Base-by-base conservation (phyloP, 1,140 invertebrate species). In the Belonocnema kinseyi region DNA sequence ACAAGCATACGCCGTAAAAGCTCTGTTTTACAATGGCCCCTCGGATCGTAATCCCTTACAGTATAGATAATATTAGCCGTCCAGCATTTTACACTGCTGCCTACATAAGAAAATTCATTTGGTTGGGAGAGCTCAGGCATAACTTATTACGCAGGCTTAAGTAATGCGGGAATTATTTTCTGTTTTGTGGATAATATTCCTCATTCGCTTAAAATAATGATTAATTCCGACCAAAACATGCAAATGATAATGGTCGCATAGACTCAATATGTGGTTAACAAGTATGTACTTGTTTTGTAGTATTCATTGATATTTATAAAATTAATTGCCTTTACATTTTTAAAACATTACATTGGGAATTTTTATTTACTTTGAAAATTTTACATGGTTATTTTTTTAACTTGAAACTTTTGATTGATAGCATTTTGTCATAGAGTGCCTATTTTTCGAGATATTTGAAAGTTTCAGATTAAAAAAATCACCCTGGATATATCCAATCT, bases 101-200 rank as follows among this genome's bases (percentile, higher is more conserved):
- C 33, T 66, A 66, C 61, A 66, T 66, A 66, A 66, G 61, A 21
- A 66, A 66, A 66, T 66, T 66, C 61, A 66, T 66, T 66, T 66
- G 14, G 26, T 66, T 40, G 21, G 33, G 17, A 58, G 61, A 66
- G 61, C 61, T 66, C 61, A 66, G 46, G 26, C 13, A 40, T 66
- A 66, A 66, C 61, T 66, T 66, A 66, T 66, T 66, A 66, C 61
- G 26, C 61, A 66, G 61, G 61, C 61, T 66, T 66, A 66, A 66
- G 61, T 66, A 33, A 66, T 66, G 61, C 61, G n/a, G 61, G 26
- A 66, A 40, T 66, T 66, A 66, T 66, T 66, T 66, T 66, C 61
- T 16, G 61, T 66, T 66, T 66, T 66, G 21, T 66, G 26, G 61
- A 66, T 66, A 46, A 66, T 33, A 33, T n/a, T 46, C 26, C 61